Evolutionary conservation across 2,113 vertebrate genomes (phyloP).

Genomic region (Albula goreensis): DNA sequence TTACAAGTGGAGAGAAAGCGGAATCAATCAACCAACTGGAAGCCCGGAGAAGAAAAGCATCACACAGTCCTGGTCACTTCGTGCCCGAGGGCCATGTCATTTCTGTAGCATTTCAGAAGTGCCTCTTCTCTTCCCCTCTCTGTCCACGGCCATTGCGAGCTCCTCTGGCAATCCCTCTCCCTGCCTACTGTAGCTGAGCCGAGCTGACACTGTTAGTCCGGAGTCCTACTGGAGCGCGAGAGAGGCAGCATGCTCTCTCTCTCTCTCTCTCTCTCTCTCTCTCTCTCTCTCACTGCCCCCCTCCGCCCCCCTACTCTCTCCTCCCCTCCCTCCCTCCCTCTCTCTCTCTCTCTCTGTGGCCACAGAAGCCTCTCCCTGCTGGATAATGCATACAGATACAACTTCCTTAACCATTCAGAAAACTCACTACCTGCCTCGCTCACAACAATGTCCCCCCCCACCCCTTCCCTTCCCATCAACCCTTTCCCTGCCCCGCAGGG

Average conservation of each 20-base stretch:
- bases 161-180: constrained; percentile 8
- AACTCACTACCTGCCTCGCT: constrained; percentile 57
- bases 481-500: constrained; percentile 54
- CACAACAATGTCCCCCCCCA: constrained; percentile 27
- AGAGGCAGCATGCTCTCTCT: constrained; percentile 58
- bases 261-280: constrained; percentile 43
- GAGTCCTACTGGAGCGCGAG: constrained; percentile 66
- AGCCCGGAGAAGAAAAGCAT: background rate
- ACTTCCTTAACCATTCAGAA: constrained; percentile 65
- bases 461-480: background rate
- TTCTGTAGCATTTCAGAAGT: background rate
- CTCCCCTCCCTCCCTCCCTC: constrained; percentile 53
- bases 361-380: constrained; percentile 62
- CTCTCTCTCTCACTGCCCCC: constrained; percentile 31
- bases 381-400: constrained; percentile 69
- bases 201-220: constrained; percentile 59
- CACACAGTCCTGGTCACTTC: constrained; percentile 22
- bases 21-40: constrained; percentile 32
- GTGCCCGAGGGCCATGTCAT: constrained; percentile 14
- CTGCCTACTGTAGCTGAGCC: constrained; percentile 36
- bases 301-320: background rate
- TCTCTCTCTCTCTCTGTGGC: constrained; percentile 31
- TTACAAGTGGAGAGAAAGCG: constrained; percentile 3
- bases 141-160: background rate
- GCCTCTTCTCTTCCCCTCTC: constrained; percentile 21